phyloP scores from a whole-genome alignment of 2,113 vertebrate genomes.

The Mustela nigripes region DNA sequence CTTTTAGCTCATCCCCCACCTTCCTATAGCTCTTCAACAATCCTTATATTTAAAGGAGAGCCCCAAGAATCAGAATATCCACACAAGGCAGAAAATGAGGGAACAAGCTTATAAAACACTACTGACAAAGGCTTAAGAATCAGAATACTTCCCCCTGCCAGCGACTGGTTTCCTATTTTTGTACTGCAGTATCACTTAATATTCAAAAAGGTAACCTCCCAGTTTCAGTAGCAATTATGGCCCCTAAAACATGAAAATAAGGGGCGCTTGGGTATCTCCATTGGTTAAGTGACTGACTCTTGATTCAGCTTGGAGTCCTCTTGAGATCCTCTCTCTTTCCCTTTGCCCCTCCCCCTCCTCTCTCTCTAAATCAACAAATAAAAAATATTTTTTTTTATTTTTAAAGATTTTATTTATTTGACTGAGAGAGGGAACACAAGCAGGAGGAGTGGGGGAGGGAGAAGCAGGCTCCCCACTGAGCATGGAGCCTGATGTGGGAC shows the following conservation, averaged over 20 bases:
- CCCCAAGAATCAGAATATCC: background rate
- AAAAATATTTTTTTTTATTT: too few relatives aligned
- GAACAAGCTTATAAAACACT: background rate
- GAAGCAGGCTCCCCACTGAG: too few relatives aligned
- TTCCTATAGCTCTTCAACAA: background rate
- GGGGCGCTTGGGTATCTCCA: background rate
- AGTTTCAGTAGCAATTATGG: background rate
- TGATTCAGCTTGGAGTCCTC: background rate
- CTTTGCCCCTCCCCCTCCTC: background rate
- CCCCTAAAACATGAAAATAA: background rate
- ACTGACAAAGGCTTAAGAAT: background rate
- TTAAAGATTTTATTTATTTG: too few relatives aligned
- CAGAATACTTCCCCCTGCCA: background rate
- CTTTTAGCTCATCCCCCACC: background rate
- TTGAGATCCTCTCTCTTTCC: too few relatives aligned
- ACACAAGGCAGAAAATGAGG: background rate
- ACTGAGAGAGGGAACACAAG: too few relatives aligned
- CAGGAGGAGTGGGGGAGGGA: too few relatives aligned
- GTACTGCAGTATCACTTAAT: background rate
- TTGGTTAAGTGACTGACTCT: background rate
- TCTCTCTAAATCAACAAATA: background rate
- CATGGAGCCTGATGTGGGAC: fast-evolving
- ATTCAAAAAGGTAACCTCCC: background rate
- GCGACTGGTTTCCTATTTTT: background rate
- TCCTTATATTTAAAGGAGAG: background rate